These are phyloP conservation scores for Phymanthus crucifer DNA, from an alignment of 92 coral and sea anemone genomes.

Conservation along the genomic window DNA sequence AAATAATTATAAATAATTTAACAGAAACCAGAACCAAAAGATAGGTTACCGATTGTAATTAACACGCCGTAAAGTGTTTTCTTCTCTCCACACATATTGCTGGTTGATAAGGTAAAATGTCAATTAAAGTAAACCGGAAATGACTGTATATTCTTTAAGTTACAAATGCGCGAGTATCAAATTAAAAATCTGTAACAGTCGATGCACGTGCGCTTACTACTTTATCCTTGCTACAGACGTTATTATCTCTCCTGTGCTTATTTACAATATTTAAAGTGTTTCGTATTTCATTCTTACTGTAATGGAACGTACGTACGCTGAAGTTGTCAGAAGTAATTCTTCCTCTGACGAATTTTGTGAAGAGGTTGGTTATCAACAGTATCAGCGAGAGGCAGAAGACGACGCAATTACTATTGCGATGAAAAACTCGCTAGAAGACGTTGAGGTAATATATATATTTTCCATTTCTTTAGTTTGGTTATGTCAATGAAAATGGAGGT, in stretches of 20 bases:
- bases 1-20: not conserved
- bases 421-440: not conserved
- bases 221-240: not conserved
- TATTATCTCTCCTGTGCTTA: not conserved
- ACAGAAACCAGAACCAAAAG: not conserved
- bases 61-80: not conserved
- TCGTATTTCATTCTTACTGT: not conserved
- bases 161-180: not conserved
- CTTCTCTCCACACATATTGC: not conserved
- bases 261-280: not conserved
- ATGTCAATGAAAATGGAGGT: not conserved
- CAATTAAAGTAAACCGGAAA: not conserved
- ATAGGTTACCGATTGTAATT: not conserved
- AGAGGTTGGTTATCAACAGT: not conserved
- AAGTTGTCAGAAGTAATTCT: not conserved
- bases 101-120: not conserved
- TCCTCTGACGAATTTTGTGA: not conserved
- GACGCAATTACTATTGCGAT: not conserved
- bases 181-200: not conserved
- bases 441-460: not conserved
- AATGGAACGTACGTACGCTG: not conserved
- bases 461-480: not conserved
- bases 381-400: not conserved
- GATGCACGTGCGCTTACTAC: not conserved
- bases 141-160: not conserved